Percentiles rank a stretch among this genome's conserved stretches.
phyloP scores from a whole-genome alignment of 2,113 vertebrate species.

The Dromiciops gliroides region DNA sequence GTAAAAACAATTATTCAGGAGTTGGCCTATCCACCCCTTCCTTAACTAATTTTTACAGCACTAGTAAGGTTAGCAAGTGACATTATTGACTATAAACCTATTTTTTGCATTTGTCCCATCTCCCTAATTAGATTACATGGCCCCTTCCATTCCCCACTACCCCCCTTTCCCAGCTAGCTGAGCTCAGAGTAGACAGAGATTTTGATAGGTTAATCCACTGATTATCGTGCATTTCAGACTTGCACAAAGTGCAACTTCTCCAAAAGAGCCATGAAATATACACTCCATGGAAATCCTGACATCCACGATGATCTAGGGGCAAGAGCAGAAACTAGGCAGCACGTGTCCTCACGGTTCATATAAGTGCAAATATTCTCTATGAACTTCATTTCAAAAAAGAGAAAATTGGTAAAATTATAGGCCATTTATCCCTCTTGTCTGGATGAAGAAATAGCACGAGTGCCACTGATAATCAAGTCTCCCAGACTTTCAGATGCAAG shows the following conservation, averaged over 20 bases:
- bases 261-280: background rate
- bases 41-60: too few species aligned
- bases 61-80: too few species aligned
- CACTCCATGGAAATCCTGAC: background rate
- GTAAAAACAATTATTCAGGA: too few species aligned
- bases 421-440: background rate
- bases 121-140: too few species aligned
- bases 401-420: background rate
- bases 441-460: background rate
- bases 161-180: too few species aligned
- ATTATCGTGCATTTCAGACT: background rate
- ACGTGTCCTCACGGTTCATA: too few species aligned
- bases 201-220: background rate
- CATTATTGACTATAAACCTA: too few species aligned
- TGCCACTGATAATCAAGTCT: background rate
- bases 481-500: background rate
- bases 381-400: background rate
- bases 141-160: too few species aligned
- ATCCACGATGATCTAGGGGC: background rate
- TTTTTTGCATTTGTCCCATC: too few species aligned
- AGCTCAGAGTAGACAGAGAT: background rate
- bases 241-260: background rate
- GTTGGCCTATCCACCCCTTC: too few species aligned
- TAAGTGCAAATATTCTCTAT: background rate
- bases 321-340: too few species aligned